Conservation (phyloP, 2,797 vertebrate genomes). For the Sebastolobus altivelis region DNA sequence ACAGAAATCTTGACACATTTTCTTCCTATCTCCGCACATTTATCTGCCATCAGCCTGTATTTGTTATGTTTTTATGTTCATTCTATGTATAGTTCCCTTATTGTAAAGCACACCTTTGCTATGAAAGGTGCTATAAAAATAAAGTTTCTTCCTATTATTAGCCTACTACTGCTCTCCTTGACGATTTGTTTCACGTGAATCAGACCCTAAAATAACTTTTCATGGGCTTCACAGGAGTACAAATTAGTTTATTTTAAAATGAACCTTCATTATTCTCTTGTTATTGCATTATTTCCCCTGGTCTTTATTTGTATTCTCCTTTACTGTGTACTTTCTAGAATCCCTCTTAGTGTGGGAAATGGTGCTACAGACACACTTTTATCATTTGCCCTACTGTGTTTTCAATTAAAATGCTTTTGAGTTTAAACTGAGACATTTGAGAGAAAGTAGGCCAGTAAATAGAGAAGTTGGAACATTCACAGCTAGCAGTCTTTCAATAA, state of each 20-base stretch:
- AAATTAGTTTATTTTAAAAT: not conserved
- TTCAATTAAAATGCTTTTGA: conserved; percentile 5
- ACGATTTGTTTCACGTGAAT: not conserved
- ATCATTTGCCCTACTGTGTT: conserved; percentile 4
- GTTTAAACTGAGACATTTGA: conserved; percentile 12
- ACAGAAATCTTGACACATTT: not conserved
- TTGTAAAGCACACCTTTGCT: not conserved
- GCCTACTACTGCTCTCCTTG: not conserved
- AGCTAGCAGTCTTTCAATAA: not conserved
- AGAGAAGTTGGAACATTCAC: not conserved
- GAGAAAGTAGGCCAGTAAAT: conserved; percentile 20
- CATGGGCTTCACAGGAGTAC: not conserved
- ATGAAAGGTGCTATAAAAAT: not conserved
- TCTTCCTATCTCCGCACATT: not conserved
- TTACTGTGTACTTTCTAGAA: not conserved
- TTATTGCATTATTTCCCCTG: not conserved
- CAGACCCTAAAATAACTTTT: conserved; percentile 5
- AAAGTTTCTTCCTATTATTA: not conserved
- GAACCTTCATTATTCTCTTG: not conserved
- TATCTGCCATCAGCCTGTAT: conserved; percentile 1
- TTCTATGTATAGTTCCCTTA: not conserved
- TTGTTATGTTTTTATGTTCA: not conserved
- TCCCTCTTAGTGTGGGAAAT: not conserved
- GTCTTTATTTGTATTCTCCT: not conserved
- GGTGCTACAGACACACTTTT: not conserved